phyloP scores from a whole-genome alignment of 2,797 vertebrate genomes.

The Phrynocephalus forsythii region DNA sequence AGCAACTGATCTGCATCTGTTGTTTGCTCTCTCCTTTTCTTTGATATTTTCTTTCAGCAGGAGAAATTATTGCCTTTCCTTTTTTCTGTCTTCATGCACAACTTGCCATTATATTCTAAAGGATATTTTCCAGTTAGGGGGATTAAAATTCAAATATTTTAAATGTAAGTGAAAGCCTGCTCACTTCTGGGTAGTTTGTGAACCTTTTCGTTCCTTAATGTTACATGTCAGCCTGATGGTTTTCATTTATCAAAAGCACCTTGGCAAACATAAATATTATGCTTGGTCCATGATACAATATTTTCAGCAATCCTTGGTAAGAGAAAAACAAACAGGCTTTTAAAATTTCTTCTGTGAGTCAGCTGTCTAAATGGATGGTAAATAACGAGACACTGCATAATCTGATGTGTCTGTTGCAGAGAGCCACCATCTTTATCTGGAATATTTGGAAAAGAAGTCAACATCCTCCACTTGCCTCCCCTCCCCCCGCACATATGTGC shows the following conservation, averaged over 20 bases:
- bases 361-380: neutral
- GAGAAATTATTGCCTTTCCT: neutral
- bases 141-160: constrained; percentile 16
- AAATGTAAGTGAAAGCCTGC: neutral
- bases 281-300: neutral
- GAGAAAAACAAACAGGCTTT: neutral
- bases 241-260: constrained; percentile 1
- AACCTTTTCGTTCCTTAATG: neutral
- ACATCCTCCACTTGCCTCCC: neutral
- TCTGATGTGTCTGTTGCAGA: neutral
- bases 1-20: neutral
- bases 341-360: neutral
- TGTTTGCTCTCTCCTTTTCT: neutral
- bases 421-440: neutral
- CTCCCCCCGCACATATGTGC: no score
- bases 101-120: neutral
- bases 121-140: neutral
- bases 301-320: neutral
- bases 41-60: neutral
- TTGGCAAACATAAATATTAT: neutral
- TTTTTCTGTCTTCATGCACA: neutral
- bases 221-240: neutral
- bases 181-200: neutral
- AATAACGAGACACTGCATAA: neutral
- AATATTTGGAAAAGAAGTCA: neutral